These are phyloP conservation scores for Gonatopus flavifemur DNA, from an alignment of 1,140 invertebrate genomes.

Conservation along the genomic window DNA sequence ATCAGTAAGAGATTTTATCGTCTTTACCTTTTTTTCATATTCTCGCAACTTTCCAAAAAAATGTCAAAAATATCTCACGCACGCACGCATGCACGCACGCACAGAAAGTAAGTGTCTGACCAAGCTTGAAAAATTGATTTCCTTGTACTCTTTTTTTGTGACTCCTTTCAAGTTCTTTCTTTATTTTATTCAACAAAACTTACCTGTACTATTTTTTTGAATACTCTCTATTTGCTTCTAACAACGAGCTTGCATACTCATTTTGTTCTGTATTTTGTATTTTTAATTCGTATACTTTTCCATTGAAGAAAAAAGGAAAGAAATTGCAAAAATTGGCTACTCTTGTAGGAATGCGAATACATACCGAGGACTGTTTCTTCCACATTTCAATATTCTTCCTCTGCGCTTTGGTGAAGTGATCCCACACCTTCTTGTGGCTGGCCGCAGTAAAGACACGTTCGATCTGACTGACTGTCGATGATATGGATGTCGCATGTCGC, in stretches of 20 bases:
- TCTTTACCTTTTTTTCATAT: constrained; percentile 37
- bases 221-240: neutral
- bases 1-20: neutral
- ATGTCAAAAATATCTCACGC: constrained; percentile 34
- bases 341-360: constrained; percentile 59
- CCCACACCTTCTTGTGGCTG: constrained; percentile 97
- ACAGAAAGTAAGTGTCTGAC: constrained; percentile 46
- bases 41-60: constrained; percentile 31
- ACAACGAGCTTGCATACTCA: neutral
- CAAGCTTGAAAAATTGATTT: constrained; percentile 20
- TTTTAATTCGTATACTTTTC: no score
- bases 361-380: constrained; percentile 96
- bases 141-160: constrained; percentile 12
- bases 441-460: constrained; percentile 93
- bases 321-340: constrained; percentile 26
- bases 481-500: constrained; percentile 55
- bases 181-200: no score
- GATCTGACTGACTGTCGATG: constrained; percentile 91
- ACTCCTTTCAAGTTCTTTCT: constrained; percentile 7
- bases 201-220: constrained; percentile 12
- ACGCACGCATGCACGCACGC: no score
- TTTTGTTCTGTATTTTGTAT: constrained; percentile 2
- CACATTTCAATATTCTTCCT: constrained; percentile 97
- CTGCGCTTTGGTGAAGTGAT: constrained; percentile 98
- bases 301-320: constrained; percentile 15